A percentile compares a stretch with the other conserved stretches of the same genome.
Conservation (phyloP, 1,140 invertebrate species). For the Drosophila kanapiae region DNA sequence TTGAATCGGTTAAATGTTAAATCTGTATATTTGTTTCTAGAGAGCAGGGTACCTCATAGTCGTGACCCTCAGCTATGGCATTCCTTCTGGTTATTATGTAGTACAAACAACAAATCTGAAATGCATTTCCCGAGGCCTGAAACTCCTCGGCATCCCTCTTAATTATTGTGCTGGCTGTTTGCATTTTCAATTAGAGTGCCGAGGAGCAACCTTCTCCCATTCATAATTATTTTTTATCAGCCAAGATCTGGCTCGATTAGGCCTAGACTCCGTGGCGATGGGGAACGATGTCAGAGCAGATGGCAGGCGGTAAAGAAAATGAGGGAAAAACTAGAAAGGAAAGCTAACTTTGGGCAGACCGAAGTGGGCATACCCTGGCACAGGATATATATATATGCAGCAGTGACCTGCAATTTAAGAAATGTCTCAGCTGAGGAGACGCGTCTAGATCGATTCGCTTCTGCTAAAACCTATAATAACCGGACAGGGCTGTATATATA, state of each 20-base stretch:
- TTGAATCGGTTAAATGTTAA: too few relatives aligned
- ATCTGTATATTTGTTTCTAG: too few relatives aligned
- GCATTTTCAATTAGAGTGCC: slow-evolving; percentile 77
- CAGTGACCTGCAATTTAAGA: too few relatives aligned
- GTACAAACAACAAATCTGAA: slow-evolving; percentile 8
- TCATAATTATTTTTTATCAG: slow-evolving; percentile 82
- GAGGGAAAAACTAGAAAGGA: not conserved
- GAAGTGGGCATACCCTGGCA: not conserved
- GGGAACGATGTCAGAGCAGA: slow-evolving; percentile 70
- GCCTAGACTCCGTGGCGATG: slow-evolving; percentile 32
- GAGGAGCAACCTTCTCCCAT: slow-evolving; percentile 46
- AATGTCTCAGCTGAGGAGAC: too few relatives aligned
- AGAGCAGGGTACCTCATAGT: not conserved
- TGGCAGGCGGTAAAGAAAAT: not conserved
- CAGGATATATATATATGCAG: too few relatives aligned
- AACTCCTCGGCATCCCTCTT: not conserved
- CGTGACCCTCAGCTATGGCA: not conserved
- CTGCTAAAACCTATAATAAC: slow-evolving; percentile 2
- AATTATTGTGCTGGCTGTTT: slow-evolving; percentile 58
- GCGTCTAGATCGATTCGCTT: too few relatives aligned
- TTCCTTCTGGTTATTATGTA: not conserved
- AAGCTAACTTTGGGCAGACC: not conserved
- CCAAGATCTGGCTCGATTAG: slow-evolving; percentile 75
- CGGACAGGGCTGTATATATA: not conserved
- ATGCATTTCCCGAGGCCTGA: slow-evolving; percentile 16